These are phyloP conservation scores for Rhyacophila brunnea DNA, from an alignment of 1,140 invertebrate genomes.

Conservation along the genomic window DNA sequence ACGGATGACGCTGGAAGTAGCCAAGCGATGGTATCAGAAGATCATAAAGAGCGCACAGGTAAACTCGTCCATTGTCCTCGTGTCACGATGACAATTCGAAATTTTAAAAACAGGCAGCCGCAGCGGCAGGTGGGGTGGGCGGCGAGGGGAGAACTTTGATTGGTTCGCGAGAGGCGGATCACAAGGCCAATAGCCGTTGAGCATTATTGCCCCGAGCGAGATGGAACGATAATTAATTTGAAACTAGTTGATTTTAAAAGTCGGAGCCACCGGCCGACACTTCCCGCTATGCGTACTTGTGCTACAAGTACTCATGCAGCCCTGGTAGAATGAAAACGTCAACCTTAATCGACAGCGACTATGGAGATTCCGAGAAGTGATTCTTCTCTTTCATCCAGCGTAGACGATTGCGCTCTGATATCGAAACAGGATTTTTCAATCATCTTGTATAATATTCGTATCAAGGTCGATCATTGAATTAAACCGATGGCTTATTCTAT, in stretches of 20 bases:
- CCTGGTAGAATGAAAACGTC: conserved; percentile 5
- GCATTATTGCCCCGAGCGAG: conserved; percentile 7
- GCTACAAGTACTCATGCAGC: not conserved
- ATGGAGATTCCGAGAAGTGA: not conserved
- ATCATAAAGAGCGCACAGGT: conserved; percentile 27
- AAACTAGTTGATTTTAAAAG: conserved; percentile 8
- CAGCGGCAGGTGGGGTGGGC: conserved; percentile 15
- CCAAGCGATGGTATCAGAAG: conserved; percentile 17
- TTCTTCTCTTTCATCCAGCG: not conserved
- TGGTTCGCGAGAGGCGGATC: conserved; percentile 18
- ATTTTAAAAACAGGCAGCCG: conserved; percentile 28
- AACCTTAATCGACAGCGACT: conserved; percentile 8
- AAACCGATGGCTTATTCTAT: too few relatives aligned
- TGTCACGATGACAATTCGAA: conserved; percentile 31
- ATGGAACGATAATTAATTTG: conserved; percentile 20
- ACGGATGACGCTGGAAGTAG: conserved; percentile 5
- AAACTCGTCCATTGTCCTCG: conserved; percentile 18
- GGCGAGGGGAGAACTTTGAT: conserved; percentile 14
- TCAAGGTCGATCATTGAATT: too few relatives aligned
- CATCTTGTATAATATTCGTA: too few relatives aligned
- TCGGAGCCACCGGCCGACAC: conserved; percentile 3
- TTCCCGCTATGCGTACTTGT: not conserved
- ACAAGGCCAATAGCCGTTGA: conserved; percentile 7
- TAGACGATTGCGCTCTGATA: not conserved
- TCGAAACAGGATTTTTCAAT: not conserved